A percentile compares a stretch with the other conserved stretches of the same genome.
phyloP scores from a whole-genome alignment of 35 echinoderm and acorn worm genomes.

The Acanthaster planci region DNA sequence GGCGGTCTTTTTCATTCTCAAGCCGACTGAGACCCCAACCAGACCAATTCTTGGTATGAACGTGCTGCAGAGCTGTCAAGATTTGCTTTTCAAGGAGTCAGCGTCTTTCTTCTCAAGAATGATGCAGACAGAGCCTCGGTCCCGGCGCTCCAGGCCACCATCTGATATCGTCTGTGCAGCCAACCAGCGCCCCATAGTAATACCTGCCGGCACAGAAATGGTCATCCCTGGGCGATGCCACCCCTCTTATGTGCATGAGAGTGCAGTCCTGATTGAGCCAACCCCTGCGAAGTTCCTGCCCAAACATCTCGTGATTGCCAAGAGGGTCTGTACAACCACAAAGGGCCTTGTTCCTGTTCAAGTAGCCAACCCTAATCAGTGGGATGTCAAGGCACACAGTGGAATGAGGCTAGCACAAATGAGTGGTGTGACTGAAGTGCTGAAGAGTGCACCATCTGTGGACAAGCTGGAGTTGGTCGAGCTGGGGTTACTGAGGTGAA shows the following conservation, averaged over 20 bases:
- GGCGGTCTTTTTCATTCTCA: not conserved
- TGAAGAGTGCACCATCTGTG: too few species aligned
- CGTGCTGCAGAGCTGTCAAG: too few species aligned
- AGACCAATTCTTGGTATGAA: too few species aligned
- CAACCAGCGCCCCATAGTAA: not conserved
- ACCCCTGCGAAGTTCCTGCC: too few species aligned
- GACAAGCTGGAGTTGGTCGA: too few species aligned
- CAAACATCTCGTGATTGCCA: not conserved
- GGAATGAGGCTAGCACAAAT: not conserved
- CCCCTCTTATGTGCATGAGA: too few species aligned
- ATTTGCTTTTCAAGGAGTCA: too few species aligned
- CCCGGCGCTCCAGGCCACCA: not conserved
- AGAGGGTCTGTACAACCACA: not conserved
- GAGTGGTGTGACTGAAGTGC: not conserved
- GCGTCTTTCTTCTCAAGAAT: too few species aligned
- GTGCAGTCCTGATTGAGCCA: not conserved
- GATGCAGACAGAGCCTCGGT: too few species aligned
- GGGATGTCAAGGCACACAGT: not conserved
- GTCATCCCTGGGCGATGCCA: not conserved
- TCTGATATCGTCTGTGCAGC: not conserved
- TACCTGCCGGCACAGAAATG: not conserved
- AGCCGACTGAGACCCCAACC: not conserved
- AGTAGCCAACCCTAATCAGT: not conserved
- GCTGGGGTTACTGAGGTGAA: too few species aligned
- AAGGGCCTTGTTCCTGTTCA: not conserved